phyloP scores from a whole-genome alignment of 2,888 invertebrate genomes.

The Chironomus riparius region DNA sequence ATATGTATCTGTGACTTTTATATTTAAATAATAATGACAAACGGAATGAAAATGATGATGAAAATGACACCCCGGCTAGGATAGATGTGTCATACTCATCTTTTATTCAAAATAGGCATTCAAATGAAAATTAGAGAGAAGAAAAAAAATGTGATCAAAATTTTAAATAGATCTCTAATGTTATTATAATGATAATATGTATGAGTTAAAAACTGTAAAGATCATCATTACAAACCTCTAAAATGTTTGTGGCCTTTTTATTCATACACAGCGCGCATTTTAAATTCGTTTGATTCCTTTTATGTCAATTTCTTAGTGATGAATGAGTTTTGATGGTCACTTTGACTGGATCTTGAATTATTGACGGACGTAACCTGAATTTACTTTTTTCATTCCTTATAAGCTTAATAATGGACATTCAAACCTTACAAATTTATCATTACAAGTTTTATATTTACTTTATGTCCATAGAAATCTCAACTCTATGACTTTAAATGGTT shows the following conservation, averaged over 20 bases:
- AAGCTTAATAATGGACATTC: too few relatives aligned
- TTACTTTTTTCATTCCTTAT: too few relatives aligned
- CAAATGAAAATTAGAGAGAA: not conserved
- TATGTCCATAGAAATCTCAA: too few relatives aligned
- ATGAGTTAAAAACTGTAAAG: not conserved
- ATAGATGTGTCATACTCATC: not conserved
- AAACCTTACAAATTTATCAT: too few relatives aligned
- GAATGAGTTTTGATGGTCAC: too few relatives aligned
- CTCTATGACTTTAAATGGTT: too few relatives aligned
- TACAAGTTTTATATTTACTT: too few relatives aligned
- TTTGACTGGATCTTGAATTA: too few relatives aligned
- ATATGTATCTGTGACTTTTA: not conserved
- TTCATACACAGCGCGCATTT: not conserved
- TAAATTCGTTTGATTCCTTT: not conserved
- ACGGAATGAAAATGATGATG: not conserved
- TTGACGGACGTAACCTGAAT: too few relatives aligned
- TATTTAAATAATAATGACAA: not conserved
- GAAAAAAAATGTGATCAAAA: not conserved
- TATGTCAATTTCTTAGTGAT: not conserved
- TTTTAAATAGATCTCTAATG: not conserved
- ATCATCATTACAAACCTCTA: not conserved
- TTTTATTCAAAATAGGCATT: not conserved
- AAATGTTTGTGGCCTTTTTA: not conserved
- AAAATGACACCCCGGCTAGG: not conserved
- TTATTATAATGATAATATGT: not conserved